Conservation (phyloP, 1,140 invertebrate species). For the Heliconius congener region DNA sequence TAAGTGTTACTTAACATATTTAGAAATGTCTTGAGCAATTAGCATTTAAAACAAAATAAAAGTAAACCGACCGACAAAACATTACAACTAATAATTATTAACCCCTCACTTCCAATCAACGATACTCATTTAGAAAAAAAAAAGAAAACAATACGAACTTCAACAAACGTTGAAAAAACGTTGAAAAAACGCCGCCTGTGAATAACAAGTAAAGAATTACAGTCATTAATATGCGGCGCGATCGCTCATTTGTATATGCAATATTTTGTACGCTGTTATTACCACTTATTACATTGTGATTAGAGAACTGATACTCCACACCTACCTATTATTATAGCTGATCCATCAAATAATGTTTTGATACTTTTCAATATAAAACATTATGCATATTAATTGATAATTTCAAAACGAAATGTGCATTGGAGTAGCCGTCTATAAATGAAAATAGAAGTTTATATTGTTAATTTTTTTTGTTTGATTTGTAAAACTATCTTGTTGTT, state of each 20-base stretch:
- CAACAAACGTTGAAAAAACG: conserved; percentile 13
- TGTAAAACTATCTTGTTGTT: no score
- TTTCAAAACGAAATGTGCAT: neutral
- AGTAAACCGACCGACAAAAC: neutral
- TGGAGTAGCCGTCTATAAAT: neutral
- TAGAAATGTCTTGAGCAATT: neutral
- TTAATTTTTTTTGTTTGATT: no score
- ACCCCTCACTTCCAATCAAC: conserved; percentile 9
- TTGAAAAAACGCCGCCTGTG: conserved; percentile 15
- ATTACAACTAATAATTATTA: neutral
- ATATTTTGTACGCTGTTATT: conserved; percentile 36
- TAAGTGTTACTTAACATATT: neutral
- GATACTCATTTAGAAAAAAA: conserved; percentile 16
- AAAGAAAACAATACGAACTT: neutral
- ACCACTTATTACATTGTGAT: conserved; percentile 34
- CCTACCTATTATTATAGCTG: conserved; percentile 25
- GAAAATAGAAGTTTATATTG: no score
- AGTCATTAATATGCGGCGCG: conserved; percentile 36
- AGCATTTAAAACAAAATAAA: neutral
- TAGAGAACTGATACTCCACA: conserved; percentile 33
- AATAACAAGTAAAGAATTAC: conserved; percentile 37
- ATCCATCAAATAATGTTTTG: conserved; percentile 40
- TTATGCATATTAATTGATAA: neutral
- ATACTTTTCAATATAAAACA: conserved; percentile 18
- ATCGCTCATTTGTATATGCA: conserved; percentile 17